A percentile compares a stretch with the other conserved stretches of the same genome.
Conservation (phyloP, 1,140 invertebrate genomes). For the Heliconius himera region DNA sequence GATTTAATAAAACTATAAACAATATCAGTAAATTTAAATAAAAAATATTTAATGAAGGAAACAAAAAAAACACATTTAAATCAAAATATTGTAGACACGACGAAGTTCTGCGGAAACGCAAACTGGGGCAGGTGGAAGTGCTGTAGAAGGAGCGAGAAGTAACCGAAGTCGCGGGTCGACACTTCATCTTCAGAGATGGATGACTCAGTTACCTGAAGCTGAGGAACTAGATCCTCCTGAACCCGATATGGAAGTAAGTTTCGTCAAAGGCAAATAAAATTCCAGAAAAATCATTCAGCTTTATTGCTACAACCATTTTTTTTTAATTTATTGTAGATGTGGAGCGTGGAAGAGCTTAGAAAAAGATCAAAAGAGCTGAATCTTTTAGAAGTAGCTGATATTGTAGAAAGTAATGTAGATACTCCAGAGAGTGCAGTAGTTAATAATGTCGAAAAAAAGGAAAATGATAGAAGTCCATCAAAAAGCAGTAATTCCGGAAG, state of each 20-base stretch:
- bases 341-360: conserved; percentile 87
- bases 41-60: neutral
- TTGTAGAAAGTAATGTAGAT: conserved; percentile 58
- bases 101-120: conserved; percentile 74
- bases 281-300: conserved; percentile 10
- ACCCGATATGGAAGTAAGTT: conserved; percentile 73
- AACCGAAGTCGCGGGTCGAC: conserved; percentile 82
- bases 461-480: conserved; percentile 84
- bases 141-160: conserved; percentile 68
- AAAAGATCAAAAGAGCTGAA: conserved; percentile 86
- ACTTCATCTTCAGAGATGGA: conserved; percentile 88
- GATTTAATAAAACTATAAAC: neutral
- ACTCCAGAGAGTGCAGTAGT: conserved; percentile 47
- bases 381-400: conserved; percentile 79
- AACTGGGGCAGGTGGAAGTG: conserved; percentile 63
- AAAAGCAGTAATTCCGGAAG: conserved; percentile 88
- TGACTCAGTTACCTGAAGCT: conserved; percentile 83
- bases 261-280: neutral
- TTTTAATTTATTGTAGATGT: conserved; percentile 75
- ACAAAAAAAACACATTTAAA: neutral
- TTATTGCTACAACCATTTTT: neutral
- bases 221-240: conserved; percentile 71
- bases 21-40: no score
- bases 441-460: conserved; percentile 69
- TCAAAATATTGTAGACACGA: conserved; percentile 56